Conservation (phyloP, 2,797 vertebrate species). For the Anomalospiza imberbis region DNA sequence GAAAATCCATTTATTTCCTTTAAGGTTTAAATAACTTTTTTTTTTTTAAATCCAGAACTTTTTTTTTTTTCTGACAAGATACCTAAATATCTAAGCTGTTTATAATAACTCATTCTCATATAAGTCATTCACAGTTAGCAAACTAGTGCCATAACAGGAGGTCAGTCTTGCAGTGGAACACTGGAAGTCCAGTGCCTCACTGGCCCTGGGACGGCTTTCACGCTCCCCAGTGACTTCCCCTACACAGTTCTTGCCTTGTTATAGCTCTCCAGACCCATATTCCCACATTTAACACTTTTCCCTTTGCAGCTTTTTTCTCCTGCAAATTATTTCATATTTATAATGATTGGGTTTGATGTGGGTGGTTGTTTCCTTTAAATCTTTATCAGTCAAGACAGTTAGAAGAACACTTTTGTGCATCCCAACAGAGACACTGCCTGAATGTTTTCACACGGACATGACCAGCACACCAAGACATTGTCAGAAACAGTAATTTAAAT, state of each 20-base stretch:
- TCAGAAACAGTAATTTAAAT: background rate
- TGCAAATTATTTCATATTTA: background rate
- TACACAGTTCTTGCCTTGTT: background rate
- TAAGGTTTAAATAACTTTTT: background rate
- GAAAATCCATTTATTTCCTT: background rate
- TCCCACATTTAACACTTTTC: background rate
- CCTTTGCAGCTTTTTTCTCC: background rate
- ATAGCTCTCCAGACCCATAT: background rate
- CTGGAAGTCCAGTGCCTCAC: too few species aligned
- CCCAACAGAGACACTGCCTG: background rate
- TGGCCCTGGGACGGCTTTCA: background rate
- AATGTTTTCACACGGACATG: background rate
- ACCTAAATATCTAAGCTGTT: background rate
- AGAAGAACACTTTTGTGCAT: background rate
- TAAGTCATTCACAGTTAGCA: background rate
- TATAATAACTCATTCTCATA: background rate
- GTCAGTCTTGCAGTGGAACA: background rate
- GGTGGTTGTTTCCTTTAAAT: background rate
- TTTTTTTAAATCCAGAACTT: too few species aligned
- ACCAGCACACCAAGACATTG: background rate
- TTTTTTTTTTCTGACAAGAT: background rate
- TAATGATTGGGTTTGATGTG: background rate
- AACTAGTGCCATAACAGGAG: background rate
- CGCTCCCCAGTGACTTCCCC: background rate
- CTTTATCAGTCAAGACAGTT: background rate